These are phyloP conservation scores for Hoplostethus atlanticus DNA, from an alignment of 2,797 vertebrate species.

Conservation along the genomic window DNA sequence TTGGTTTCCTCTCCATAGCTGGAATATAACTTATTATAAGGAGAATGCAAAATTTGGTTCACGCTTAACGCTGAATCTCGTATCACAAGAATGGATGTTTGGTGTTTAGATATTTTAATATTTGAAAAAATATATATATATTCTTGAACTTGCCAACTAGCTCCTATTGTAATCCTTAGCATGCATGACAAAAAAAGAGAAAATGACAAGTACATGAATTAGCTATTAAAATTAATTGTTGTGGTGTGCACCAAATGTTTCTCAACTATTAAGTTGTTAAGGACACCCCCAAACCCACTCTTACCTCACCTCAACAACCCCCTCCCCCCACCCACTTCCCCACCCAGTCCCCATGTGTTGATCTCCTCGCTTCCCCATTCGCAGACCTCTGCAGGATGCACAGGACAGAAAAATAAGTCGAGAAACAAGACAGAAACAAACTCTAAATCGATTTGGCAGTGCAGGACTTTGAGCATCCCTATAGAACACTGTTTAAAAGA, in stretches of 20 bases:
- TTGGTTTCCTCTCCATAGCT: conserved; percentile 87
- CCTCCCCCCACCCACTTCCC: neutral
- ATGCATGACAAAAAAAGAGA: conserved; percentile 93
- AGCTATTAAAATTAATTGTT: conserved; percentile 93
- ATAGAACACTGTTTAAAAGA: conserved; percentile 97
- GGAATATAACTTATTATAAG: conserved; percentile 89
- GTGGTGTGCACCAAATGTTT: conserved; percentile 99
- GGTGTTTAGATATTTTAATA: conserved; percentile 98
- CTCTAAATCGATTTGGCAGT: conserved; percentile 85
- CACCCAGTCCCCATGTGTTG: conserved; percentile 65
- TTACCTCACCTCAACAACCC: conserved; percentile 48
- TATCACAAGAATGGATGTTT: conserved; percentile 99
- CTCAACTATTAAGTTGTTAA: conserved; percentile 90
- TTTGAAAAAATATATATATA: conserved; percentile 91
- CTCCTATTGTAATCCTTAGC: conserved; percentile 98
- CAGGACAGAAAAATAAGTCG: conserved; percentile 69
- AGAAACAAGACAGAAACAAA: conserved; percentile 77
- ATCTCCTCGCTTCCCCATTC: conserved; percentile 93
- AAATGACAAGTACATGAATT: conserved; percentile 87
- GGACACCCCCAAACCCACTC: conserved; percentile 74
- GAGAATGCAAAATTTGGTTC: conserved; percentile 97
- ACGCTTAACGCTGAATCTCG: conserved; percentile 96
- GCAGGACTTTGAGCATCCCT: conserved; percentile 92
- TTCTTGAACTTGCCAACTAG: conserved; percentile 96
- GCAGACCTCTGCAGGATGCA: conserved; percentile 98